Evolutionary conservation across 2,113 vertebrate genomes (phyloP).

Genomic region (Cephalophus harveyi): DNA sequence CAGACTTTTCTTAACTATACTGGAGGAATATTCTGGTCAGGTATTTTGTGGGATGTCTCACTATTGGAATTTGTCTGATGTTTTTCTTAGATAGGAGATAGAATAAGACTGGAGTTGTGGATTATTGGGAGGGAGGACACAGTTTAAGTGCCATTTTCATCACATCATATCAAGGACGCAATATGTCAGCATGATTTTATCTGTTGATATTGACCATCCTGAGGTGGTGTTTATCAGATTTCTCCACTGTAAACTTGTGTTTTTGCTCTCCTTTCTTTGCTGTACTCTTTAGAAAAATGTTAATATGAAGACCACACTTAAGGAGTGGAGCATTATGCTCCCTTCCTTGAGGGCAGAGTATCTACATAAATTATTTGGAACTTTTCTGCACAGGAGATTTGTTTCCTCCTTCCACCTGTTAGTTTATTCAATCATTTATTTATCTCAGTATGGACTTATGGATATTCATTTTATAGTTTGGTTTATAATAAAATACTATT

Average conservation of each 20-base stretch:
- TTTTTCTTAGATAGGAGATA: background rate
- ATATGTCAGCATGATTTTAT: background rate
- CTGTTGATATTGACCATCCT: background rate
- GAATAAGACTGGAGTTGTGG: background rate
- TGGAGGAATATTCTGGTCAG: background rate
- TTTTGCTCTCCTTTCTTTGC: background rate
- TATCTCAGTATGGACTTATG: background rate
- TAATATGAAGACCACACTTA: background rate
- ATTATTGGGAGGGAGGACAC: background rate
- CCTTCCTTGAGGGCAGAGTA: background rate
- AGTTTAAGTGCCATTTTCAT: constrained; percentile 7
- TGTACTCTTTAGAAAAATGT: background rate
- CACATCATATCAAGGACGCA: background rate
- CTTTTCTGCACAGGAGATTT: background rate
- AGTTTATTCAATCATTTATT: background rate
- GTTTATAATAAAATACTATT: background rate
- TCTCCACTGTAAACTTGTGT: background rate
- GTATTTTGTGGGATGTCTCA: background rate
- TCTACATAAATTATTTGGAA: background rate
- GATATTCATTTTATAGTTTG: constrained; percentile 2
- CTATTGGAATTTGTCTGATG: background rate
- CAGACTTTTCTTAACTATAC: background rate
- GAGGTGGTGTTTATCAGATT: background rate
- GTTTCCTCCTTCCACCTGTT: background rate
- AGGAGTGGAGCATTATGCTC: background rate